These are phyloP conservation scores for Spinus pinus DNA, from an alignment of 2,797 vertebrate genomes.

Conservation along the genomic window DNA sequence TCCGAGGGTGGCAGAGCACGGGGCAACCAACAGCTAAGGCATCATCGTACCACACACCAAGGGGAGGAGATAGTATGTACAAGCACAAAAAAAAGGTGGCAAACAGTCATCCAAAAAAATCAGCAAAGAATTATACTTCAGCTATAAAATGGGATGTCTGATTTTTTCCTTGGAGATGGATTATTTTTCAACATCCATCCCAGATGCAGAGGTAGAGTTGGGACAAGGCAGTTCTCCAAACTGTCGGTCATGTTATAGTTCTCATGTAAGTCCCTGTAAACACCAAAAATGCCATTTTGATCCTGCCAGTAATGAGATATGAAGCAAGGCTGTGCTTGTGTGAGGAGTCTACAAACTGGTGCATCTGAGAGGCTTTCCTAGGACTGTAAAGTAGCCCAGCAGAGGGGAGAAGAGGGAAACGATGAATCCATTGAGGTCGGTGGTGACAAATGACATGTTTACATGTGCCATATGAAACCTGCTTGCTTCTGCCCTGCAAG, in stretches of 20 bases:
- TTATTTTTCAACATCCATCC: neutral
- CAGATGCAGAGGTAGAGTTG: conserved; percentile 56
- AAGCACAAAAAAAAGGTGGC: neutral
- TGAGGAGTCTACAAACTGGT: neutral
- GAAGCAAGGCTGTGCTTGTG: neutral
- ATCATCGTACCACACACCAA: neutral
- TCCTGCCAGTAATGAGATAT: neutral
- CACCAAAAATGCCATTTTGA: conserved; percentile 22
- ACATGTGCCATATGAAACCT: neutral
- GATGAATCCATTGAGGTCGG: neutral
- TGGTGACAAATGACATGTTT: neutral
- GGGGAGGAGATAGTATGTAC: neutral
- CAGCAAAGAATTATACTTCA: neutral
- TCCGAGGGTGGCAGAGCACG: neutral
- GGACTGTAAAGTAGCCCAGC: neutral
- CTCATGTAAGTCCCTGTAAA: neutral
- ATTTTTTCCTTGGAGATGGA: conserved; percentile 5
- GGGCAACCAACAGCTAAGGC: neutral
- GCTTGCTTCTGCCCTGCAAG: conserved; percentile 31
- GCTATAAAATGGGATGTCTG: neutral
- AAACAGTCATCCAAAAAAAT: neutral
- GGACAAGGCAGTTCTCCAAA: conserved; percentile 43
- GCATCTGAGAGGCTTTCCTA: neutral
- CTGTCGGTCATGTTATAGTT: conserved; percentile 1
- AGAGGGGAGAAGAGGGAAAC: neutral